Evolutionary conservation across 2,888 invertebrate species (phyloP).

Genomic region (Lasioglossum pauxillum): DNA sequence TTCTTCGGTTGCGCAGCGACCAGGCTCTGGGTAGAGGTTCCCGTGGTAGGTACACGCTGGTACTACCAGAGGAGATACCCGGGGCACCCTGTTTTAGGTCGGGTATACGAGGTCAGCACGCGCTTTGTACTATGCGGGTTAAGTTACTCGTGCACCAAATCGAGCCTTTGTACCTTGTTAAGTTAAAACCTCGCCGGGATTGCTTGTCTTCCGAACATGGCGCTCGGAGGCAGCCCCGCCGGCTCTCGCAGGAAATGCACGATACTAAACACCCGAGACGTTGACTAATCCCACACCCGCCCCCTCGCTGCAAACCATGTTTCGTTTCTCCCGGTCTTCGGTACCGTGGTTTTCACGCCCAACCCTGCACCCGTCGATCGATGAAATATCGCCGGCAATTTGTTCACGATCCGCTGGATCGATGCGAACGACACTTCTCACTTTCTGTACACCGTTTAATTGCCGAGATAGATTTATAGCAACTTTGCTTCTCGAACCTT

Average conservation of each 20-base stretch:
- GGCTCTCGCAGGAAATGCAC: constrained; percentile 58
- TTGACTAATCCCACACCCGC: constrained; percentile 54
- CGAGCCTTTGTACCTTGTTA: constrained; percentile 71
- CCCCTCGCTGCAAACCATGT: constrained; percentile 31
- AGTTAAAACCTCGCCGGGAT: constrained; percentile 65
- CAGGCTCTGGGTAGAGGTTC: constrained; percentile 59
- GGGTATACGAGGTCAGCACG: constrained; percentile 70
- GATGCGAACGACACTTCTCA: neutral
- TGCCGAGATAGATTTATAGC: neutral
- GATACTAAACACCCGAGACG: constrained; percentile 53
- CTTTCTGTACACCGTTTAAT: neutral
- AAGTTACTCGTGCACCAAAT: constrained; percentile 74
- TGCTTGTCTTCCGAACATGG: constrained; percentile 64
- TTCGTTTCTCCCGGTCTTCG: constrained; percentile 44
- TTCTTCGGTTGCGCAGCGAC: constrained; percentile 64
- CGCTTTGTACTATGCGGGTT: constrained; percentile 73
- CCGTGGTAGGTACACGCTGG: constrained; percentile 69
- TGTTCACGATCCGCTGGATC: constrained; percentile 27
- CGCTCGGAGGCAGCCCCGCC: constrained; percentile 34
- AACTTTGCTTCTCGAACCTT: neutral
- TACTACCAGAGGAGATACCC: constrained; percentile 61
- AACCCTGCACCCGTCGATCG: constrained; percentile 34
- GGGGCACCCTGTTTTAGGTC: constrained; percentile 68
- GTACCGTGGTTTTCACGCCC: constrained; percentile 49
- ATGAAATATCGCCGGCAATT: constrained; percentile 40